These are phyloP conservation scores for Conus betulinus DNA, from an alignment of 1,140 invertebrate genomes.

Conservation along the genomic window DNA sequence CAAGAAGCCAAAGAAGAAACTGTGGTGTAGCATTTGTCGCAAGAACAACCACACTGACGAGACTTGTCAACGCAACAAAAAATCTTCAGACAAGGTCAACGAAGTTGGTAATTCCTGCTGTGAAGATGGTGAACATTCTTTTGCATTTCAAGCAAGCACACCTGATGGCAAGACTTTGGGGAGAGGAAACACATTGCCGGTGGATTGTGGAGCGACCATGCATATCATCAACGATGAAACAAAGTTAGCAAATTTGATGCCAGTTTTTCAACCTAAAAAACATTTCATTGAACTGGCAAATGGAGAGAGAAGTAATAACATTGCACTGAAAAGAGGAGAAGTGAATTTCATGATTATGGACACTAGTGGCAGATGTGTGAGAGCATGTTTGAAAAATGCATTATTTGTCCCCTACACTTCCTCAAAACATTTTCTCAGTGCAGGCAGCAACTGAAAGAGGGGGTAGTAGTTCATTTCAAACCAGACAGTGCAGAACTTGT, in stretches of 20 bases:
- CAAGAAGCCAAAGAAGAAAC: conserved; percentile 1
- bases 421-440: conserved; percentile 40
- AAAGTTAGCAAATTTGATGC: not conserved
- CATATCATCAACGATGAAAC: not conserved
- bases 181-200: not conserved
- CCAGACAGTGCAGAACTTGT: not conserved
- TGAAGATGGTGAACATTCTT: not conserved
- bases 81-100: not conserved
- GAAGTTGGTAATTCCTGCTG: no score
- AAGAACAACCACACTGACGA: conserved; percentile 16
- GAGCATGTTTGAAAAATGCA: conserved; percentile 10
- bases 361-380: not conserved
- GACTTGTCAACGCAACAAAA: not conserved
- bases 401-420: conserved; percentile 10
- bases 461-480: not conserved
- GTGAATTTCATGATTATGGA: not conserved
- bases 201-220: not conserved
- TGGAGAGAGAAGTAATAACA: no score
- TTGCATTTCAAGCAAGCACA: not conserved
- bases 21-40: conserved; percentile 1
- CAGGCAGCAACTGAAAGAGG: conserved; percentile 5
- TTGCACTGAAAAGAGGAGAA: not conserved
- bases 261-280: not conserved
- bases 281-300: not conserved
- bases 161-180: not conserved